Evolutionary conservation across 2,797 vertebrate genomes (phyloP).

Genomic region (Crenuchus spilurus): DNA sequence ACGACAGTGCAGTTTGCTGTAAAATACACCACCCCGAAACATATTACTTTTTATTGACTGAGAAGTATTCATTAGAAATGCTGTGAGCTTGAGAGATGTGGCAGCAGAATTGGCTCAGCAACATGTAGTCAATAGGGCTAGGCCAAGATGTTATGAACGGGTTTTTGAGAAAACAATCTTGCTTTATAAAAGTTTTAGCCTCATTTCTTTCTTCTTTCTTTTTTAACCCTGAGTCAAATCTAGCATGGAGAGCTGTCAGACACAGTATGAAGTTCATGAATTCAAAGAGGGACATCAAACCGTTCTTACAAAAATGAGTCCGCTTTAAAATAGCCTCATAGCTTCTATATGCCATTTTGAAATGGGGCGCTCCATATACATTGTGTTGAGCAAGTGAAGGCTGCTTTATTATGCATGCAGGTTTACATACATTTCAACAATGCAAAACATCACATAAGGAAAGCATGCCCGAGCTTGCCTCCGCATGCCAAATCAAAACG

Average conservation of each 20-base stretch:
- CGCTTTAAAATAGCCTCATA: slow-evolving; percentile 13
- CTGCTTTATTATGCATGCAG: slow-evolving; percentile 42
- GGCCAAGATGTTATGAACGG: neutral
- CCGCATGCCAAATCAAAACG: slow-evolving; percentile 9
- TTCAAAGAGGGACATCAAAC: slow-evolving; percentile 17
- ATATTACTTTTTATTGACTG: slow-evolving; percentile 1
- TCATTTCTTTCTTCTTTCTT: neutral
- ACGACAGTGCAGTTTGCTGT: neutral
- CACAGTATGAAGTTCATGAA: neutral
- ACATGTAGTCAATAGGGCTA: neutral
- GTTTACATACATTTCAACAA: slow-evolving; percentile 43
- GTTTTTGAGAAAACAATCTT: slow-evolving; percentile 7
- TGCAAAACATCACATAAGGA: slow-evolving; percentile 19
- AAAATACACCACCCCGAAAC: neutral
- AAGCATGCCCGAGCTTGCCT: neutral
- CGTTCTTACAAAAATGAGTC: slow-evolving; percentile 8
- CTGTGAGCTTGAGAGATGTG: neutral
- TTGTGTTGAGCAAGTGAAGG: slow-evolving; percentile 19
- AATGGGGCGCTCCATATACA: slow-evolving; percentile 5
- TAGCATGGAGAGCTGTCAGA: neutral
- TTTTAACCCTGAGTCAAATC: slow-evolving; percentile 1
- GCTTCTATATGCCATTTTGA: slow-evolving; percentile 21
- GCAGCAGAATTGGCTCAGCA: neutral
- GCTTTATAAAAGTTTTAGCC: slow-evolving; percentile 12
- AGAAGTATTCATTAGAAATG: neutral